These are phyloP conservation scores for Cheiracanthium punctorium DNA, from an alignment of 2,888 invertebrate species.

Conservation along the genomic window DNA sequence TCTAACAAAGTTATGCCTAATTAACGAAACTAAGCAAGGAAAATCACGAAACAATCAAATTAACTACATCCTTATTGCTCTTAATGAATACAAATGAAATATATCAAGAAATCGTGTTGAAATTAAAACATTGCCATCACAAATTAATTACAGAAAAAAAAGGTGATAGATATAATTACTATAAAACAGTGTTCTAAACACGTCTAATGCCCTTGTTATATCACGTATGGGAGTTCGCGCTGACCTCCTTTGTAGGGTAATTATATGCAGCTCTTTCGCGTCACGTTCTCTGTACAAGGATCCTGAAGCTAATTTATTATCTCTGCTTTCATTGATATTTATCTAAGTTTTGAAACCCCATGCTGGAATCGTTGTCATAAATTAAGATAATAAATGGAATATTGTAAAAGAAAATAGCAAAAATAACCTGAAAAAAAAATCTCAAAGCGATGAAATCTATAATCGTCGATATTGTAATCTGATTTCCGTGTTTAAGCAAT, in stretches of 20 bases:
- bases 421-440: background rate
- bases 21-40: background rate
- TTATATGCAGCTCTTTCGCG: background rate
- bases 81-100: background rate
- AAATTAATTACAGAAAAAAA: background rate
- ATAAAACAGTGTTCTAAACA: conserved; percentile 1
- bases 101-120: background rate
- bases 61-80: too few species aligned
- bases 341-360: conserved; percentile 5
- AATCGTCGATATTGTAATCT: conserved; percentile 15
- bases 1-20: background rate
- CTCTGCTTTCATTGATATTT: conserved; percentile 8
- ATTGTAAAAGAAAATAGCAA: background rate
- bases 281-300: conserved; percentile 2
- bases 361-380: conserved; percentile 15
- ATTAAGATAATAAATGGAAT: conserved; percentile 4
- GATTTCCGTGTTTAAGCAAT: conserved; percentile 1
- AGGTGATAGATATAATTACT: conserved; percentile 12
- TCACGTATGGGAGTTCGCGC: background rate
- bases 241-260: background rate
- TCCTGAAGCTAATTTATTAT: background rate
- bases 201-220: conserved; percentile 1
- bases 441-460: conserved; percentile 5
- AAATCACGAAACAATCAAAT: background rate
- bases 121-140: background rate